These are phyloP conservation scores for Penaeus vannamei DNA, from an alignment of 1,140 invertebrate species.

Conservation along the genomic window DNA sequence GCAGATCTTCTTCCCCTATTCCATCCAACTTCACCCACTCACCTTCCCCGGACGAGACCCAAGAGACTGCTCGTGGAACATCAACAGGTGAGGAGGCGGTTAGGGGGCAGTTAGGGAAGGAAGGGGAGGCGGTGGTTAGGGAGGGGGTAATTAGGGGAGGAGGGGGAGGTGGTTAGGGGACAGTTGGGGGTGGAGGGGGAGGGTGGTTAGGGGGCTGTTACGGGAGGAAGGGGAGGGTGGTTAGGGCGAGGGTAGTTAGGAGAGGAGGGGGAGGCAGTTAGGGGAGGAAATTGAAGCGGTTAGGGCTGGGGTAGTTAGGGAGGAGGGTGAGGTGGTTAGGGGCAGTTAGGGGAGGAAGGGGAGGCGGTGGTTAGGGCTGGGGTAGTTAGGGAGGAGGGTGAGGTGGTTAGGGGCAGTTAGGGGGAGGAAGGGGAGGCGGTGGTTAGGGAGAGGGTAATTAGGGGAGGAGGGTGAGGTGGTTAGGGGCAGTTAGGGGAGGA, in stretches of 20 bases:
- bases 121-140: neutral
- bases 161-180: too few relatives aligned
- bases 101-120: neutral
- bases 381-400: neutral
- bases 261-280: neutral
- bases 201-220: too few relatives aligned
- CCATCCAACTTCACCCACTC: slow-evolving; percentile 92
- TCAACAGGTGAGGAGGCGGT: slow-evolving; percentile 29
- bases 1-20: slow-evolving; percentile 97
- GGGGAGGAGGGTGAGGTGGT: too few relatives aligned
- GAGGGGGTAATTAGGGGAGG: neutral
- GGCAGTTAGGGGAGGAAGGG: neutral
- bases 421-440: slow-evolving; percentile 13
- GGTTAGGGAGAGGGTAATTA: too few relatives aligned
- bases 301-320: too few relatives aligned
- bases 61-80: slow-evolving; percentile 91
- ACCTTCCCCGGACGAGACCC: slow-evolving; percentile 94
- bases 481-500: neutral
- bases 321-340: too few relatives aligned
- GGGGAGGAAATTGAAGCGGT: too few relatives aligned
- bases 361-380: too few relatives aligned
- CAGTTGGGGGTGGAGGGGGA: too few relatives aligned
- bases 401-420: too few relatives aligned
- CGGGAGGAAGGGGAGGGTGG: too few relatives aligned
- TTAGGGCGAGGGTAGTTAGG: too few relatives aligned